Conservation (phyloP, 1,140 invertebrate species). For the Wiebesia pumilae region DNA sequence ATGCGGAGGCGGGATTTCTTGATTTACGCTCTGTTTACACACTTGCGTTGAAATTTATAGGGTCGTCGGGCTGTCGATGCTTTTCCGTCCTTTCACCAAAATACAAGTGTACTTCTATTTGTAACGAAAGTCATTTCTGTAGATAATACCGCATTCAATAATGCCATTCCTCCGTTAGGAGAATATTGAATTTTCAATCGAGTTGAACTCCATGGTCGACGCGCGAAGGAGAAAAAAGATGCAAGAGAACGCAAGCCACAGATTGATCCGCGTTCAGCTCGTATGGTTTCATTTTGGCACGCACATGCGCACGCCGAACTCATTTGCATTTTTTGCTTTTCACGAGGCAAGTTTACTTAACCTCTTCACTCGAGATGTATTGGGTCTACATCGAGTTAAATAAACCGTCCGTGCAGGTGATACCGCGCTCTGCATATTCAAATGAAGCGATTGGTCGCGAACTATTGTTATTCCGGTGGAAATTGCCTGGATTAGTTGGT, state of each 20-base stretch:
- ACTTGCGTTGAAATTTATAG: neutral
- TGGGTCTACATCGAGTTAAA: constrained; percentile 49
- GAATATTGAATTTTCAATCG: neutral
- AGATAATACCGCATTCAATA: neutral
- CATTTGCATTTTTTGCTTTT: constrained; percentile 65
- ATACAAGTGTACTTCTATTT: neutral
- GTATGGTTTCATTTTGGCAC: constrained; percentile 8
- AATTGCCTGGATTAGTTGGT: neutral
- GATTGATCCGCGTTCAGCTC: neutral
- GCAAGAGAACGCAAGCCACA: neutral
- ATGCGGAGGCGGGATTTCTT: neutral
- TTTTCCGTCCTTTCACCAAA: neutral
- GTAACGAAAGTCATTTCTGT: neutral
- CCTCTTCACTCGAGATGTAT: constrained; percentile 57
- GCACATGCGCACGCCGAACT: constrained; percentile 47
- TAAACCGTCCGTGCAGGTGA: neutral
- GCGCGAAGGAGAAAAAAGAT: too few species aligned
- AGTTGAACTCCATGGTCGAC: neutral
- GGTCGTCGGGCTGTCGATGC: neutral
- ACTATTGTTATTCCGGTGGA: constrained; percentile 33
- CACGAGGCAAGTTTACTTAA: constrained; percentile 63
- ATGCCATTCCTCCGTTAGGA: neutral
- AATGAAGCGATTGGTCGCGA: neutral
- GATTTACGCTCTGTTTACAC: neutral
- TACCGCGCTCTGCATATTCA: neutral